Evolutionary conservation across 2,113 vertebrate species (phyloP), one percentile per base, ranked within the genome.

Genomic region (Coryphaenoides rupestris): DNA sequence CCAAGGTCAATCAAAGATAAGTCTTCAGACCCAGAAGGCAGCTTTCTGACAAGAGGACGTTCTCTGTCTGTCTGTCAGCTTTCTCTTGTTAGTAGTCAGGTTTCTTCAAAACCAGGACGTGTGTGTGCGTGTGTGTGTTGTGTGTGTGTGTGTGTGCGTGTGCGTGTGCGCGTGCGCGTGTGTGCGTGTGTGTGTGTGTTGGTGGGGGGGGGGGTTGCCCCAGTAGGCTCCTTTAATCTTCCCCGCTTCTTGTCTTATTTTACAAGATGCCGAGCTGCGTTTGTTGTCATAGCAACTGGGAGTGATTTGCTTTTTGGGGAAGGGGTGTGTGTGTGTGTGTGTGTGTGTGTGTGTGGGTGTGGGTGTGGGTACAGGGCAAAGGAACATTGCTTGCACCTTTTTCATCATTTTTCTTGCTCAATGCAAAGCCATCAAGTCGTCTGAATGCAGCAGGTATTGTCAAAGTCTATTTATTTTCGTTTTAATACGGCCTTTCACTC

Each of bases 201-300:
- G 47, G 47, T 3, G 5, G 47, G 21, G 19, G 58, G 56, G 55
- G 63, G 63, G 72, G 53, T 21, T 60, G 57, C 66, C 75, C 77
- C 75, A 19, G 73, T 68, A 67, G 70, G 55, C 62, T 62, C 57
- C 60, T 72, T 33, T 76, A 75, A 84, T 81, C 72, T 65, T 70
- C 70, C 46, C 55, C 21, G 2, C 69, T 66, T 60, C 24, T 1
- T 1, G 52, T 66, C 69, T 70, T 66, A 79, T 76, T 83, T 81
- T 68, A 60, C 72, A 62, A 46, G 56, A 69, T 72, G 63, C 72
- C 21, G 0, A 53, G 65, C 53, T n/a, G n/a, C 21, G 9, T 40
- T 49, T 40, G 81, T 82, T 65, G 79, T 75, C 73, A 80, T 78
- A 75, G 77, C 63, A 77, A 84, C 84, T 68, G 62, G 62, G 49